These are phyloP conservation scores for Neolamprologus sp. DNA, from an alignment of 2,113 vertebrate genomes.

Conservation along the genomic window DNA sequence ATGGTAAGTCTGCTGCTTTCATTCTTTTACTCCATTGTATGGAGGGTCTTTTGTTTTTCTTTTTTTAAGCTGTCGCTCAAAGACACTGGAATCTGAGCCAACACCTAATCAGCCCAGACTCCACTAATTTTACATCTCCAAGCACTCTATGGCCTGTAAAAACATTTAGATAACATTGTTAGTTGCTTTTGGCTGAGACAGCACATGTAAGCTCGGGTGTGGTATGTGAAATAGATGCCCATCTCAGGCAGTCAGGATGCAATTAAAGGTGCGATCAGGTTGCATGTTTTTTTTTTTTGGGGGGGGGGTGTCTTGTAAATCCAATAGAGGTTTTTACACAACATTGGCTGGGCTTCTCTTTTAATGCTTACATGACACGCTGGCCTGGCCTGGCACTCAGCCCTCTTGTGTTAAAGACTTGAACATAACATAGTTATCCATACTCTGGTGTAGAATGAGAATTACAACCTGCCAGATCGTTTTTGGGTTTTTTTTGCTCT, in stretches of 20 bases:
- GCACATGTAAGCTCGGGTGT: background rate
- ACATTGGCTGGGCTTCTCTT: background rate
- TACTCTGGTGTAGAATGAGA: background rate
- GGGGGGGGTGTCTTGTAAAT: background rate
- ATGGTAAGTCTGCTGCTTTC: conserved; percentile 74
- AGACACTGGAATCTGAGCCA: background rate
- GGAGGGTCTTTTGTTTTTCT: background rate
- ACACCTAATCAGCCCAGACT: background rate
- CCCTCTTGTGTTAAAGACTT: background rate
- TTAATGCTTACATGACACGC: background rate
- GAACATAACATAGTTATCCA: background rate
- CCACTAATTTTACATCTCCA: background rate
- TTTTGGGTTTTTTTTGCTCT: background rate
- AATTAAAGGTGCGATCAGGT: background rate
- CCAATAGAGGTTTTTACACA: background rate
- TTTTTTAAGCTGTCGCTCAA: background rate
- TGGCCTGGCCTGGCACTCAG: background rate
- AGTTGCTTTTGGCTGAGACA: background rate
- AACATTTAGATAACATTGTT: background rate
- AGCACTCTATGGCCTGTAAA: background rate
- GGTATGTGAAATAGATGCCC: background rate
- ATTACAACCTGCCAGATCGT: background rate
- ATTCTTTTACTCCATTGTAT: background rate
- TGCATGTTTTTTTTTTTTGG: background rate
- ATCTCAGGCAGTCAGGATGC: background rate